Base-by-base conservation (phyloP, 2,797 vertebrate genomes). In the Muscicapa comitata region DNA sequence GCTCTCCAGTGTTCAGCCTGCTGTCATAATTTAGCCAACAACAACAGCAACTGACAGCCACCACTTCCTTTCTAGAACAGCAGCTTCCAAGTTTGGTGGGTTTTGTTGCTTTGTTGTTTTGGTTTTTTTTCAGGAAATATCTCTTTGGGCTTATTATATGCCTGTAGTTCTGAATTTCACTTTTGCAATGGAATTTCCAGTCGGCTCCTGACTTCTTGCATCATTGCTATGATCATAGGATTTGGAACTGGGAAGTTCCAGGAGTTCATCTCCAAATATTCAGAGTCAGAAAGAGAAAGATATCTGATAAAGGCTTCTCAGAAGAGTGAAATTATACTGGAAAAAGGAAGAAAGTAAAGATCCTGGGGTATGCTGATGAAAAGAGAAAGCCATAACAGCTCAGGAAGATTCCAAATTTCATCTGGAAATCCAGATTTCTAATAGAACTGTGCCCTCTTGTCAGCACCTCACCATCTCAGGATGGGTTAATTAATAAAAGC, bases 251-350 rank as follows among this genome's bases (percentile, higher is more conserved):
- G 24, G 15, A 90, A 77, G 47, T 71, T 93, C 68, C 68, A 74
- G 62, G 13, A 95, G 50, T 78, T 93, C 3, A 2, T 42, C 40
- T 86, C 50, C 20, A 86, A 62, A 71, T 57, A 23, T 62, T 91
- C 66, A 84, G 53, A 78, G 54, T 86, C 75, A 89, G 92, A 95
- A 94, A 83, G 42, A 80, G 85, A 71, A 45, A 81, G 35, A 86
- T 25, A 92, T 35, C 68, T 80, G 51, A 86, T 74, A 90, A 94
- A 59, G 12, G 19, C 19, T 35, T 33, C 9, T 26, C n/a, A 89
- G 45, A 86, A 92, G 19, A 61, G 50, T 2, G 21, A 92, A 92
- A 80, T 38, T 54, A 87, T n/a, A 48, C 13, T 54, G 31, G 29
- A 80, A 87, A 87, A 42, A 83, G 20, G 13, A 88, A 53, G 35